Evolutionary conservation across 1,140 invertebrate genomes (phyloP).

Genomic region (Mya arenaria): DNA sequence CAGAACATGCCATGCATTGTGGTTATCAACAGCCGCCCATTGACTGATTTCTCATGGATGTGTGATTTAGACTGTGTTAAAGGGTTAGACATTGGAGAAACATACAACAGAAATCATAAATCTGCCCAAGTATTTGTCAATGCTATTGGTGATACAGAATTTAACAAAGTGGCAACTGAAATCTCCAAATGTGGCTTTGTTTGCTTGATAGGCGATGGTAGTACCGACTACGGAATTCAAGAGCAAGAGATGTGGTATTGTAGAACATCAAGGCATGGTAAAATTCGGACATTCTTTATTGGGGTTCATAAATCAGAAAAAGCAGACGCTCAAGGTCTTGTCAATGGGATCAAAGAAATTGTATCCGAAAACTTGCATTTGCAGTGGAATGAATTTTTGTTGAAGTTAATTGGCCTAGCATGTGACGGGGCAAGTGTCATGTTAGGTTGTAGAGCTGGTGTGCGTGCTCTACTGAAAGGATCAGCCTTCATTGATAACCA

Average conservation of each 20-base stretch:
- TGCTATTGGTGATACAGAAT: slow-evolving; percentile 29
- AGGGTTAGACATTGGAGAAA: slow-evolving; percentile 12
- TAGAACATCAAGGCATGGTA: slow-evolving; percentile 7
- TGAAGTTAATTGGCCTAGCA: slow-evolving; percentile 15
- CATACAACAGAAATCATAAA: slow-evolving; percentile 15
- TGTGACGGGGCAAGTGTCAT: slow-evolving; percentile 53
- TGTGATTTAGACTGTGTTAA: slow-evolving; percentile 16
- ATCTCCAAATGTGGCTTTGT: slow-evolving; percentile 9
- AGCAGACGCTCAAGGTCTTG: slow-evolving; percentile 12
- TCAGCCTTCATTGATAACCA: slow-evolving; percentile 30
- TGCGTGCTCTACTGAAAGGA: slow-evolving; percentile 27
- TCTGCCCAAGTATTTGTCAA: slow-evolving; percentile 23
- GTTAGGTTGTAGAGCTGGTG: background rate
- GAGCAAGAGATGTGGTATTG: slow-evolving; percentile 48
- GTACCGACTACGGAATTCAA: slow-evolving; percentile 9
- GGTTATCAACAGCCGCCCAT: background rate
- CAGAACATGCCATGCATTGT: slow-evolving; percentile 16
- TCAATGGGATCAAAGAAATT: background rate
- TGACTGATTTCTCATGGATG: slow-evolving; percentile 27
- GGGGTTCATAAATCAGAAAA: slow-evolving; percentile 4
- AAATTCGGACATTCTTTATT: background rate
- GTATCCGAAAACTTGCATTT: background rate
- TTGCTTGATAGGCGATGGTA: slow-evolving; percentile 38
- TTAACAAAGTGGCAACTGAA: slow-evolving; percentile 8
- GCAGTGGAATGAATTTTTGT: background rate